Evolutionary conservation across 2,888 invertebrate genomes (phyloP), one percentile per base, ranked within the genome.

Genomic region (Brachypalpus laphriformis): DNA sequence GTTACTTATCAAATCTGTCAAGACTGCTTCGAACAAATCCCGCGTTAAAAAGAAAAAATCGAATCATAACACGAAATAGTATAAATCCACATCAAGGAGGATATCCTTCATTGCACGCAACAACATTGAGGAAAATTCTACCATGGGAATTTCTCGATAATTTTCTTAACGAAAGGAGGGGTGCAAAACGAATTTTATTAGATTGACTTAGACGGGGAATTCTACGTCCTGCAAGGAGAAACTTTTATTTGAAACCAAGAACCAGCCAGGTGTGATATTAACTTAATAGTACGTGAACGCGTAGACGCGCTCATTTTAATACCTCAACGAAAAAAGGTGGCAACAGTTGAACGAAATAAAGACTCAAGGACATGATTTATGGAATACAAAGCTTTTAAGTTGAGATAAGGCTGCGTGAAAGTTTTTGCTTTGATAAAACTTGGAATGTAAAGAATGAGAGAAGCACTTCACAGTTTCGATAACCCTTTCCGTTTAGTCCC

Each of bases 181-280:
- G 6, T 11, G 22, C 22, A 22, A 25, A 42, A 42, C 34, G 59
- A 61, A 42, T 42, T 61, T 42, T 42, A 61, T 61, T 61, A 9
- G 22, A 25, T n/a, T 31, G 65, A 49, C 14, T 49, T 34, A 8
- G n/a, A 14, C 0, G 65, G 49, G 34, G 14, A 22, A 25, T 47
- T 63, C 14, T 18, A n/a, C 20, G 40, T 42, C 59, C 40, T 42
- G 9, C 16, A 1, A 0, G 34, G 31, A 11, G 16, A 34, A 56
- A 56, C 11, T 34, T 57, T 57, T 34, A 4, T 34, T 34, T 6
- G 34, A 34, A 56, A 18, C n/a, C 37, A n/a, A 37, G 5, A 57
- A 22, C 37, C 57, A 57, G 37, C 20, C 37, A 37, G 57, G 57
- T 57, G 57, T 57, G 57, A 34, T 37, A 37, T 57, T 57, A 57